These are phyloP conservation scores for Condylura cristata DNA, from an alignment of 2,113 vertebrate genomes.

Conservation along the genomic window DNA sequence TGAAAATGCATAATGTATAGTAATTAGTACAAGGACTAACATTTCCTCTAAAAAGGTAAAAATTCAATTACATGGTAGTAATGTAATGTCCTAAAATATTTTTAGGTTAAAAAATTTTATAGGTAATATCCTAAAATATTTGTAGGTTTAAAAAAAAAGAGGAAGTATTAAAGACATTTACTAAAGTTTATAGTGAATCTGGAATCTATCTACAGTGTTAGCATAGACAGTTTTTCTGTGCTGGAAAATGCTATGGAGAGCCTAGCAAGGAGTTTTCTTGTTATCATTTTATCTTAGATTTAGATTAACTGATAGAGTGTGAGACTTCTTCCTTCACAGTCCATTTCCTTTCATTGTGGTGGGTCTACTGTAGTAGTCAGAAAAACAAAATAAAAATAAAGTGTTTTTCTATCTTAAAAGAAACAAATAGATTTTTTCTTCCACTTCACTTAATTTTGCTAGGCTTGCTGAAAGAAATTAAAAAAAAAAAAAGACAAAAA, in stretches of 20 bases:
- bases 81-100: not conserved
- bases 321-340: not conserved
- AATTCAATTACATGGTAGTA: not conserved
- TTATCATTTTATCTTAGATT: not conserved
- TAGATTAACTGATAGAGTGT: not conserved
- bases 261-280: not conserved
- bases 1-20: not conserved
- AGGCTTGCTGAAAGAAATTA: constrained; percentile 1
- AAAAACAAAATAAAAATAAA: constrained; percentile 12
- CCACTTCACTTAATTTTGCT: constrained; percentile 46
- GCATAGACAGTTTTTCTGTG: not conserved
- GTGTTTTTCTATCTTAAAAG: not conserved
- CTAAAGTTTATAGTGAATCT: not conserved
- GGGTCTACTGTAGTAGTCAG: not conserved
- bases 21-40: not conserved
- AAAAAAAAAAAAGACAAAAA: not conserved
- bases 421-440: not conserved
- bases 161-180: not conserved
- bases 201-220: not conserved
- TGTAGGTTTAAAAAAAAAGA: not conserved
- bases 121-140: not conserved
- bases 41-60: constrained; percentile 20
- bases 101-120: not conserved
- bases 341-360: not conserved
- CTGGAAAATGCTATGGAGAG: not conserved